phyloP scores from a whole-genome alignment of 2,888 invertebrate species.

The Leptinotarsa haldemani region DNA sequence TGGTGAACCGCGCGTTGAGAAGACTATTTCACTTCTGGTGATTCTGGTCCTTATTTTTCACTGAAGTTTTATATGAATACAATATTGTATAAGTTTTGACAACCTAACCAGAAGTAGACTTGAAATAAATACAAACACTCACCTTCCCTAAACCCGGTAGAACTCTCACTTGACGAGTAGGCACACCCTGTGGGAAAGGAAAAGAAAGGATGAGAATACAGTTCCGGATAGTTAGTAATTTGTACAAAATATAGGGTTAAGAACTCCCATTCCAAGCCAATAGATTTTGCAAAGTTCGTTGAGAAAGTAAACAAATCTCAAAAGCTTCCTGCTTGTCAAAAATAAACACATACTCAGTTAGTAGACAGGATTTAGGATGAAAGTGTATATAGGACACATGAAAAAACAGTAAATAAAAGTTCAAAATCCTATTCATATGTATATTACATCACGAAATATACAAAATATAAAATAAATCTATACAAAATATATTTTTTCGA shows the following conservation, averaged over 20 bases:
- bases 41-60: too few relatives aligned
- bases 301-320: conserved; percentile 19
- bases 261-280: conserved; percentile 29
- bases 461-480: conserved; percentile 23
- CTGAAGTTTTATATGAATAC: too few relatives aligned
- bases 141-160: conserved; percentile 66
- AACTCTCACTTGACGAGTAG: conserved; percentile 65
- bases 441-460: conserved; percentile 36
- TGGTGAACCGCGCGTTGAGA: too few relatives aligned
- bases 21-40: too few relatives aligned
- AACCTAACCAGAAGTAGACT: too few relatives aligned
- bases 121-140: conserved; percentile 50
- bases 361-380: conserved; percentile 44
- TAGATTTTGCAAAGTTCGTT: not conserved
- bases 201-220: conserved; percentile 34
- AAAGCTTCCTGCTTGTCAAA: conserved; percentile 23
- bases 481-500: conserved; percentile 30
- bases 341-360: conserved; percentile 50
- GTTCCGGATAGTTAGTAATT: conserved; percentile 35
- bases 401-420: conserved; percentile 31
- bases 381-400: conserved; percentile 22
- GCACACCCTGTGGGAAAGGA: conserved; percentile 56
- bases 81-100: too few relatives aligned
- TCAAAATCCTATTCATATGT: conserved; percentile 15
- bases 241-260: conserved; percentile 43